phyloP scores from a whole-genome alignment of 2,113 vertebrate species.

The Macquaria australasica region DNA sequence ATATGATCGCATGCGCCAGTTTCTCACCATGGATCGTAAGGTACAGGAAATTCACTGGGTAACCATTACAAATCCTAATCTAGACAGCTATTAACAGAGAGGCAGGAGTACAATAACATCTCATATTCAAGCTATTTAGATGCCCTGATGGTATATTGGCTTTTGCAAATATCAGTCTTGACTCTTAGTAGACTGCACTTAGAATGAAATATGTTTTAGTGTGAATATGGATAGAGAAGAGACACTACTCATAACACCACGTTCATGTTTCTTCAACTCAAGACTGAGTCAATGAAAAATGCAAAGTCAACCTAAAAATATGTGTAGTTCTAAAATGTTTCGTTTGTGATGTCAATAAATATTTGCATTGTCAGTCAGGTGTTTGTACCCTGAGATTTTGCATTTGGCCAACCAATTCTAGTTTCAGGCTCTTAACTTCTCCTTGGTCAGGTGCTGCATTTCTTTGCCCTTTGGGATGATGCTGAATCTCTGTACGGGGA shows the following conservation, averaged over 20 bases:
- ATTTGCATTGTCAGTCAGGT: neutral
- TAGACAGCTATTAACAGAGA: neutral
- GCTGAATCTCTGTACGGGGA: constrained; percentile 82
- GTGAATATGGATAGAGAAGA: too few species aligned
- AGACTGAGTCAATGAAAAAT: neutral
- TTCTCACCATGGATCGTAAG: constrained; percentile 91
- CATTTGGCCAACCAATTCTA: neutral
- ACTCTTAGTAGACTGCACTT: neutral
- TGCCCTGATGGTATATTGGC: neutral
- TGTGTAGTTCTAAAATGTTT: neutral
- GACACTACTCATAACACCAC: neutral
- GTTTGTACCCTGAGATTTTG: neutral
- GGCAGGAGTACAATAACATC: neutral
- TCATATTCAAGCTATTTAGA: neutral
- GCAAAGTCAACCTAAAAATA: neutral
- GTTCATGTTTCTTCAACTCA: neutral
- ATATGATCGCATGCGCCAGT: constrained; percentile 87
- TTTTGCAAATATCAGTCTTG: neutral
- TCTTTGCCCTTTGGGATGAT: constrained; percentile 91
- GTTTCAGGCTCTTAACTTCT: neutral
- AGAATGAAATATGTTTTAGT: neutral
- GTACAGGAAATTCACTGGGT: constrained; percentile 71
- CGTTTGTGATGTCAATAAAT: neutral
- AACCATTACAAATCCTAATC: neutral
- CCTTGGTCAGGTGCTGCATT: constrained; percentile 91